These are phyloP conservation scores for Marisa cornuarietis DNA, from an alignment of 1,140 invertebrate genomes.

Conservation along the genomic window DNA sequence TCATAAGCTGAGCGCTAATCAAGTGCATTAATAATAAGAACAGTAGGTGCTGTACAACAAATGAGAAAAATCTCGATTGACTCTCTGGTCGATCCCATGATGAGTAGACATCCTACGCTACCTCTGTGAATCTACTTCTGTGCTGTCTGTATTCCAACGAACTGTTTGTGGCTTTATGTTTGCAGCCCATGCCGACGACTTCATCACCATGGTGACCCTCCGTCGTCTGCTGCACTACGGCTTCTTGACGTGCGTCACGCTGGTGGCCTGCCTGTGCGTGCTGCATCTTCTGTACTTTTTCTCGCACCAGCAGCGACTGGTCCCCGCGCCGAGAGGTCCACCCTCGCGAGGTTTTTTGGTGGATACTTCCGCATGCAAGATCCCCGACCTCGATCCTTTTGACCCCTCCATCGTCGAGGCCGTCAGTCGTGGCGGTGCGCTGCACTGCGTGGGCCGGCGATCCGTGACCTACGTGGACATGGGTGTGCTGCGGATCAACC, in stretches of 20 bases:
- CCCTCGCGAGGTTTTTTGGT: conserved; percentile 67
- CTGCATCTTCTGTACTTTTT: conserved; percentile 23
- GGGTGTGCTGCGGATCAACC: conserved; percentile 54
- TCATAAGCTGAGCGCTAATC: not conserved
- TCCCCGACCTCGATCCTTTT: conserved; percentile 79
- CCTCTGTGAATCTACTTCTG: not conserved
- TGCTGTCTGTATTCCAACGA: not conserved
- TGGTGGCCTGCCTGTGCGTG: conserved; percentile 8
- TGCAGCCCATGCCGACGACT: no score
- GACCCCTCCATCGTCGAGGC: conserved; percentile 75
- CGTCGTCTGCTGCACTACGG: not conserved
- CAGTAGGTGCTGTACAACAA: not conserved
- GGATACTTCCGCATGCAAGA: conserved; percentile 79
- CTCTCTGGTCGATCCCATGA: not conserved
- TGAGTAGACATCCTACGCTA: not conserved
- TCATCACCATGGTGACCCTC: not conserved
- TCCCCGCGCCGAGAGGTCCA: not conserved
- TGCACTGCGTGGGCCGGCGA: conserved; percentile 69
- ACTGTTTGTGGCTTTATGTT: no score
- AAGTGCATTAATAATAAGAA: not conserved
- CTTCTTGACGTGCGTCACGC: conserved; percentile 1
- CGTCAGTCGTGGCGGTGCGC: conserved; percentile 70
- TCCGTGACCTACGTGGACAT: conserved; percentile 63
- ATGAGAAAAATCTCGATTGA: not conserved
- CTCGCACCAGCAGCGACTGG: not conserved